These are phyloP conservation scores for Champsocephalus gunnari DNA, from an alignment of 2,797 vertebrate genomes.

Conservation along the genomic window DNA sequence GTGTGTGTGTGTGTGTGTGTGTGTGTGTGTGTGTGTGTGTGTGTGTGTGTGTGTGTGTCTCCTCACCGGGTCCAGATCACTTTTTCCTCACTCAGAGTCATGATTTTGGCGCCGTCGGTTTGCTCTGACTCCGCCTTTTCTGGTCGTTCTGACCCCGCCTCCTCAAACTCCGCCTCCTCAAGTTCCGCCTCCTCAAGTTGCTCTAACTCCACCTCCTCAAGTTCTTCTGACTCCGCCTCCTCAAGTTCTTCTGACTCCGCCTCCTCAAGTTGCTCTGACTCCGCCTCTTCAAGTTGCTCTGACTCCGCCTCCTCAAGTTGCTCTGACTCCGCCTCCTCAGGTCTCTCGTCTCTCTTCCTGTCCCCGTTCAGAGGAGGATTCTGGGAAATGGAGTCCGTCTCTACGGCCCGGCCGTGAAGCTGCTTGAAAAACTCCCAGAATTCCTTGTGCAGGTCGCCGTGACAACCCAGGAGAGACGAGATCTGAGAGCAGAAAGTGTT, in stretches of 20 bases:
- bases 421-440: constrained; percentile 90
- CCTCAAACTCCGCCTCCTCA: too few relatives aligned
- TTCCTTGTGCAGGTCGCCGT: constrained; percentile 88
- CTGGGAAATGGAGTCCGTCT: constrained; percentile 11
- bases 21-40: too few relatives aligned
- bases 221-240: not conserved
- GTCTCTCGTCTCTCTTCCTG: not conserved
- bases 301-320: not conserved
- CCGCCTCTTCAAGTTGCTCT: too few relatives aligned
- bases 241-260: constrained; percentile 29
- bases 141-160: too few relatives aligned
- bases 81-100: too few relatives aligned
- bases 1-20: too few relatives aligned
- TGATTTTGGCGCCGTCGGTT: too few relatives aligned
- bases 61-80: too few relatives aligned
- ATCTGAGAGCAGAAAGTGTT: constrained; percentile 63
- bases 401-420: constrained; percentile 72
- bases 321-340: constrained; percentile 48
- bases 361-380: not conserved
- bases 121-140: too few relatives aligned
- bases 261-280: constrained; percentile 22
- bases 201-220: too few relatives aligned
- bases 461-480: constrained; percentile 86
- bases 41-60: too few relatives aligned
- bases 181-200: constrained; percentile 33